phyloP scores from a whole-genome alignment of 2,113 vertebrate genomes.

The Budorcas taxicolor region DNA sequence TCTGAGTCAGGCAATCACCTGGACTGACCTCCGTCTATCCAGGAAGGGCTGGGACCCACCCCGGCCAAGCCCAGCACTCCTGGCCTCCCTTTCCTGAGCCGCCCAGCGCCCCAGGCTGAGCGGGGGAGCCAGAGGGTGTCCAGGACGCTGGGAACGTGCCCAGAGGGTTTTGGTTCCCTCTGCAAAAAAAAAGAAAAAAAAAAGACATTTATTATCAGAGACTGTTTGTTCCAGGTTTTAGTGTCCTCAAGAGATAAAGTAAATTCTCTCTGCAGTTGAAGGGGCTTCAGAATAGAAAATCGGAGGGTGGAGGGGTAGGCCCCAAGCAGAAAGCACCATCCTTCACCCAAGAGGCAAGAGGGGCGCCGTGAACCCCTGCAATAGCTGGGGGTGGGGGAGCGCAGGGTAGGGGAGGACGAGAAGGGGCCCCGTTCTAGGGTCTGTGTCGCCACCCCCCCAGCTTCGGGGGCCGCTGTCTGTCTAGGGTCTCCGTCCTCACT shows the following conservation, averaged over 20 bases:
- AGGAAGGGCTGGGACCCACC: neutral
- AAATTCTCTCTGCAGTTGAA: slow-evolving; percentile 31
- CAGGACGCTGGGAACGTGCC: slow-evolving; percentile 46
- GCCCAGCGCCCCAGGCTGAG: neutral
- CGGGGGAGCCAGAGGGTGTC: neutral
- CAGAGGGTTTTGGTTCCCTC: slow-evolving; percentile 64
- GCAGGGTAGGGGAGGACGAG: neutral
- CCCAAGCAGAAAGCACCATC: rapidly evolving
- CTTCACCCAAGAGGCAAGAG: neutral
- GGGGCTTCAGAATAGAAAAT: neutral
- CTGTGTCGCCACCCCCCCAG: neutral
- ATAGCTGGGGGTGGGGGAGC: neutral
- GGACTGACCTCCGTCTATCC: neutral
- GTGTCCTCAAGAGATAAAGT: neutral
- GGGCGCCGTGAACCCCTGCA: rapidly evolving
- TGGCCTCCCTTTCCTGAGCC: neutral
- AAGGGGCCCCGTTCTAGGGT: neutral
- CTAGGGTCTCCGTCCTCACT: rapidly evolving
- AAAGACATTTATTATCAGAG: slow-evolving; percentile 55
- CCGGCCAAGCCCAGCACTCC: rapidly evolving
- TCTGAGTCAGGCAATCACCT: neutral
- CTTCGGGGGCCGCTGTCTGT: rapidly evolving
- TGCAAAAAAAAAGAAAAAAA: neutral
- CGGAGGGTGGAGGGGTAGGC: neutral
- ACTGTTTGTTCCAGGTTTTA: slow-evolving; percentile 38